phyloP scores from a whole-genome alignment of 2,113 vertebrate species.

The Mormyrus lacerda region DNA sequence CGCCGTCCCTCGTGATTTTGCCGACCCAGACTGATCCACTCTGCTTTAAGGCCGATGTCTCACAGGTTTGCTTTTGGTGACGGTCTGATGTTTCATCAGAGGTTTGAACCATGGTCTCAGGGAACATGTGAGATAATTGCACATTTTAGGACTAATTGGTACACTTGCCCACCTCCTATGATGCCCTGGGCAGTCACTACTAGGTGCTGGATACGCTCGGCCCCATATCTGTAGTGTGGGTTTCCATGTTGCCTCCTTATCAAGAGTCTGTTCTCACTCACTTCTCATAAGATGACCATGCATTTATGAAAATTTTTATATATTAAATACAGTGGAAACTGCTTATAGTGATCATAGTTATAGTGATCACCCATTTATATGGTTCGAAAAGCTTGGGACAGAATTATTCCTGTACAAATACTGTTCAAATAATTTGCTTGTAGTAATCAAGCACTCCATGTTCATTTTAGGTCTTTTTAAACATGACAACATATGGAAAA shows the following conservation, averaged over 20 bases:
- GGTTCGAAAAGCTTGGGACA: too few species aligned
- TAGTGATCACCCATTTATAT: too few species aligned
- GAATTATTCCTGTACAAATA: too few species aligned
- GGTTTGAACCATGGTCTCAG: background rate
- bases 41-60: background rate
- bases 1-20: background rate
- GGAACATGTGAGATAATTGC: background rate
- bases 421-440: too few species aligned
- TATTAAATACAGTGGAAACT: background rate
- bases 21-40: background rate
- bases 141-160: slow-evolving; percentile 7
- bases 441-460: background rate
- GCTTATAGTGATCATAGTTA: too few species aligned
- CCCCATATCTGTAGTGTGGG: slow-evolving; percentile 25
- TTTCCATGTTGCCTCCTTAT: background rate
- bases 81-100: background rate
- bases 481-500: background rate
- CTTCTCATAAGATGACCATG: background rate
- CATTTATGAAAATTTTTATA: background rate
- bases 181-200: slow-evolving; percentile 24
- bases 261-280: background rate
- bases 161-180: slow-evolving; percentile 30
- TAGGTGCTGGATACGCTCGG: background rate
- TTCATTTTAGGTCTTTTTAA: background rate
- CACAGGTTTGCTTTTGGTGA: background rate